Evolutionary conservation across 2,113 vertebrate species (phyloP).

Genomic region (Tenebrosternarchus preto): DNA sequence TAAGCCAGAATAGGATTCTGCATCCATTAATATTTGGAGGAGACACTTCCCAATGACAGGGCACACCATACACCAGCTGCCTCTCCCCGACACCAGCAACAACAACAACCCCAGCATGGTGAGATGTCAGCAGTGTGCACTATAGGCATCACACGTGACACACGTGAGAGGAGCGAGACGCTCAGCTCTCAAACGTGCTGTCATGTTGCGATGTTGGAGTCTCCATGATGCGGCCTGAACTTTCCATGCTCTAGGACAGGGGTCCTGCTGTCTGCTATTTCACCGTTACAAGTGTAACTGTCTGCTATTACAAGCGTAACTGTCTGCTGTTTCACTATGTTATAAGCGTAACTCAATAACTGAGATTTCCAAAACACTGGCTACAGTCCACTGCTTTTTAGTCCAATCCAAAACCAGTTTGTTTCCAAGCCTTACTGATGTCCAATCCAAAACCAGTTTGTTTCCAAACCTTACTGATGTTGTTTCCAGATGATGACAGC

Average conservation of each 20-base stretch:
- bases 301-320: too few species aligned
- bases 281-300: too few species aligned
- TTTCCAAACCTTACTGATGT: not conserved
- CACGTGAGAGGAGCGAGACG: not conserved
- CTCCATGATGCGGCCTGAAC: not conserved
- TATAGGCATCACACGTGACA: not conserved
- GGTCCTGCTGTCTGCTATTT: too few species aligned
- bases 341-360: not conserved
- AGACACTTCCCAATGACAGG: slow-evolving; percentile 22
- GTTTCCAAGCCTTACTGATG: not conserved
- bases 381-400: not conserved
- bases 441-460: not conserved
- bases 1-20: not conserved
- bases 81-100: slow-evolving; percentile 12
- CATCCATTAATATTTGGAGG: too few species aligned
- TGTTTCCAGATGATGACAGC: not conserved
- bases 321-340: too few species aligned
- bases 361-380: not conserved
- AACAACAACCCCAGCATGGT: slow-evolving; percentile 15
- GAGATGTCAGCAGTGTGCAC: not conserved
- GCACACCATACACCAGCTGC: slow-evolving; percentile 15
- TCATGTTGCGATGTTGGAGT: not conserved
- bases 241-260: not conserved
- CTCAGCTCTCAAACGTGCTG: not conserved
- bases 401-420: not conserved